phyloP scores from a whole-genome alignment of 2,888 invertebrate genomes.

The Tetheella fluctuosa region DNA sequence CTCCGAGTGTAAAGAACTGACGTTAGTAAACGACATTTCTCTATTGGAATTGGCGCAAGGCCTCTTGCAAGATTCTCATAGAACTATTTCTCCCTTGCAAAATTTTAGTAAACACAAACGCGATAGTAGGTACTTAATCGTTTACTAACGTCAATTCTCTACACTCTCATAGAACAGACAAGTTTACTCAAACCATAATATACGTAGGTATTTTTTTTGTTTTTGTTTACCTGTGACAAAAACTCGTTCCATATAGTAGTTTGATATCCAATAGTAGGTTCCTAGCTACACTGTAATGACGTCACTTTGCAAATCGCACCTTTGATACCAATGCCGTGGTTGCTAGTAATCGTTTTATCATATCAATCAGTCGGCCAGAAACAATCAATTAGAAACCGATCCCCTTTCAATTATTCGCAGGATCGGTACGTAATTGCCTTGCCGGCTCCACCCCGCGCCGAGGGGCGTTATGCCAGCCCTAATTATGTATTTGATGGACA shows the following conservation, averaged over 20 bases:
- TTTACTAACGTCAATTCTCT: no score
- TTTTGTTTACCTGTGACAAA: not conserved
- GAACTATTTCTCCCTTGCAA: no score
- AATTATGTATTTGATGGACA: slow-evolving; percentile 32
- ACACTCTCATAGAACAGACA: no score
- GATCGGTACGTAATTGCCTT: slow-evolving; percentile 72
- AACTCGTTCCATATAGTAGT: slow-evolving; percentile 4
- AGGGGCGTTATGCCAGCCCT: slow-evolving; percentile 43
- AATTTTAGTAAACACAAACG: no score
- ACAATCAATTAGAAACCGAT: slow-evolving; percentile 78
- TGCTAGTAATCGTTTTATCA: slow-evolving; percentile 68
- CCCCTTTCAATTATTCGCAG: slow-evolving; percentile 78
- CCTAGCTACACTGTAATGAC: slow-evolving; percentile 27
- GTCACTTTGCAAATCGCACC: slow-evolving; percentile 35
- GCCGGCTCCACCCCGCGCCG: slow-evolving; percentile 48
- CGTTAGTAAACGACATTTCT: no score
- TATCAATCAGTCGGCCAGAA: slow-evolving; percentile 74
- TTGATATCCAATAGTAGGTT: not conserved
- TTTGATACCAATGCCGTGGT: slow-evolving; percentile 10
- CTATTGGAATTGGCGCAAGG: no score
- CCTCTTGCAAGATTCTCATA: no score
- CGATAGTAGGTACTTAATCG: no score
- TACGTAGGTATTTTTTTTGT: no score
- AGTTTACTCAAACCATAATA: no score
- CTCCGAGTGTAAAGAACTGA: no score